phyloP scores from a whole-genome alignment of 2,797 vertebrate species.

The Tinamus major region DNA sequence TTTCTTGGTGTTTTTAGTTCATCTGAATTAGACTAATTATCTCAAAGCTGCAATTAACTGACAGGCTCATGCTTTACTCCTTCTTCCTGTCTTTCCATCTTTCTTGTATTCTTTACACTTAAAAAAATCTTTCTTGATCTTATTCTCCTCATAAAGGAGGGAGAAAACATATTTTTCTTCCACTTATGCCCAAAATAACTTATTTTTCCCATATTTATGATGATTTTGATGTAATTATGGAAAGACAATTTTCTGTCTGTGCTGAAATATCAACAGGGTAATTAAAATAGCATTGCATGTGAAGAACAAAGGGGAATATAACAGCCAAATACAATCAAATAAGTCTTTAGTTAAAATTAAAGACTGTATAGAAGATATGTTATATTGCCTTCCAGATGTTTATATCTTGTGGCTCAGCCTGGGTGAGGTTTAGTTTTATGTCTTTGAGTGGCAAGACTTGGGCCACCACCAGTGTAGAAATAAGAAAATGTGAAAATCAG shows the following conservation, averaged over 20 bases:
- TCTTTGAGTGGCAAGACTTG: not conserved
- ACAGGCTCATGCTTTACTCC: not conserved
- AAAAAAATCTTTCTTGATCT: not conserved
- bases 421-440: not conserved
- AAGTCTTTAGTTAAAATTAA: not conserved
- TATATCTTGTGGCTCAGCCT: not conserved
- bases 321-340: not conserved
- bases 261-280: not conserved
- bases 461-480: not conserved
- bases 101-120: not conserved
- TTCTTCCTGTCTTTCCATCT: not conserved
- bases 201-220: not conserved
- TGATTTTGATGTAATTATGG: not conserved
- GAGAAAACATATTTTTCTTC: not conserved
- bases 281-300: not conserved
- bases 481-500: not conserved
- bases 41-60: constrained; percentile 70
- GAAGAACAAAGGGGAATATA: not conserved
- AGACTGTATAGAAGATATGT: not conserved
- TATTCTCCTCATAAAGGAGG: not conserved
- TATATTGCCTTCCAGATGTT: not conserved
- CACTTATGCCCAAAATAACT: not conserved
- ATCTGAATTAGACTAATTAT: constrained; percentile 83
- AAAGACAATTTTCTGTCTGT: not conserved
- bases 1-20: constrained; percentile 78